These are phyloP conservation scores for Tupiocoris notatus DNA, from an alignment of 2,888 invertebrate genomes.

Conservation along the genomic window DNA sequence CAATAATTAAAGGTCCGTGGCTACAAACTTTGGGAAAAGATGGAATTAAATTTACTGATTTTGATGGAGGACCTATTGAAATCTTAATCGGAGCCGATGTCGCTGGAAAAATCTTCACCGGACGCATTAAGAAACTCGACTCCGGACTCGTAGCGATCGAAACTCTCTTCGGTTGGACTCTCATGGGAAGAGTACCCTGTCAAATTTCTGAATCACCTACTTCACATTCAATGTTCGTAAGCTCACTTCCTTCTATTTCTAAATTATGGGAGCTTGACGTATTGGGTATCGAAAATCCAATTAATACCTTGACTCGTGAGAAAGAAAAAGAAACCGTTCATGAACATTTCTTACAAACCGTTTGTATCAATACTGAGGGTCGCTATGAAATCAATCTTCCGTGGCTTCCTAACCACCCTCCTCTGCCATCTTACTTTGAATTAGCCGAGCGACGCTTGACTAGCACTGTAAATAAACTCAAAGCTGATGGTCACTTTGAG, in stretches of 20 bases:
- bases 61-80: constrained; percentile 7
- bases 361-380: constrained; percentile 1
- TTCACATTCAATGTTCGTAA: constrained; percentile 4
- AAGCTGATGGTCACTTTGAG: not conserved
- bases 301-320: not conserved
- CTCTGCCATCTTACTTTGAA: not conserved
- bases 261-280: constrained; percentile 13
- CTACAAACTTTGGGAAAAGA: not conserved
- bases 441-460: not conserved
- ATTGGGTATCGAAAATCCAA: constrained; percentile 4
- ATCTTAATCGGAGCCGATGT: constrained; percentile 11
- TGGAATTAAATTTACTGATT: constrained; percentile 1
- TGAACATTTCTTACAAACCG: not conserved
- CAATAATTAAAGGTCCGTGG: constrained; percentile 5
- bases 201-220: not conserved
- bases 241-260: not conserved
- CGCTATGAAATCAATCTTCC: not conserved
- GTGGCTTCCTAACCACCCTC: not conserved
- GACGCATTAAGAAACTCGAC: not conserved
- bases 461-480: not conserved
- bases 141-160: constrained; percentile 2
- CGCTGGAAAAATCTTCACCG: constrained; percentile 1
- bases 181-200: constrained; percentile 15
- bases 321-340: constrained; percentile 1
- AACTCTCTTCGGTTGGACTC: constrained; percentile 6